phyloP scores from a whole-genome alignment of 1,140 invertebrate genomes.

The Chionoecetes opilio region DNA sequence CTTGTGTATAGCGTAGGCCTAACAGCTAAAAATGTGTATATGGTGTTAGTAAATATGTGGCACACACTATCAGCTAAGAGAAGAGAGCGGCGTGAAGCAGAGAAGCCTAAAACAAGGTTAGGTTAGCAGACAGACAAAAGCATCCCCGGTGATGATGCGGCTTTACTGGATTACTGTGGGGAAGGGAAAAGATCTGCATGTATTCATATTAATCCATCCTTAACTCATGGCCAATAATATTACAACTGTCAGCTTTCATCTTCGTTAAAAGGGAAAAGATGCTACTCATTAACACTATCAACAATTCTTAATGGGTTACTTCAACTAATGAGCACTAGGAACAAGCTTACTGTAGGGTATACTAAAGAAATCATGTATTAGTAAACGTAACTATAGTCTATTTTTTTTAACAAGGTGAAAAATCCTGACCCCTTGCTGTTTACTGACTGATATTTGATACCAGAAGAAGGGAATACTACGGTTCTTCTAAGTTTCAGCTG shows the following conservation, averaged over 20 bases:
- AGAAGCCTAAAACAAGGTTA: not conserved
- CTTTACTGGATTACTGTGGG: slow-evolving; percentile 56
- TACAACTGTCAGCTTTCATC: too few relatives aligned
- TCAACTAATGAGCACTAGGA: not conserved
- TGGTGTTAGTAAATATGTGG: not conserved
- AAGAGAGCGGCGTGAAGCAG: not conserved
- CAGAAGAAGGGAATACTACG: too few relatives aligned
- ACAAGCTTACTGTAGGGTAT: not conserved
- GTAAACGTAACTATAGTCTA: too few relatives aligned
- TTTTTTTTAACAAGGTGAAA: too few relatives aligned
- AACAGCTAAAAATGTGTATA: slow-evolving; percentile 8
- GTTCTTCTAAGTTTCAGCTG: too few relatives aligned
- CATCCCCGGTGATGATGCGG: slow-evolving; percentile 31
- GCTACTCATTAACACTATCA: not conserved
- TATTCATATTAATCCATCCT: not conserved
- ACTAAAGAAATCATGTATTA: not conserved
- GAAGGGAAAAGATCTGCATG: slow-evolving; percentile 40
- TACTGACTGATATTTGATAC: too few relatives aligned
- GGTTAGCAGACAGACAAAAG: slow-evolving; percentile 33
- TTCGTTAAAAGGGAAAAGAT: not conserved
- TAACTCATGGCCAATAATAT: not conserved
- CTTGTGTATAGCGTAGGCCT: not conserved
- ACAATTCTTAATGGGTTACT: not conserved
- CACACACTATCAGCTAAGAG: slow-evolving; percentile 32
- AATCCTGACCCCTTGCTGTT: too few relatives aligned